These are phyloP conservation scores for Cherax destructor DNA, from an alignment of 1,140 invertebrate species.

Conservation along the genomic window DNA sequence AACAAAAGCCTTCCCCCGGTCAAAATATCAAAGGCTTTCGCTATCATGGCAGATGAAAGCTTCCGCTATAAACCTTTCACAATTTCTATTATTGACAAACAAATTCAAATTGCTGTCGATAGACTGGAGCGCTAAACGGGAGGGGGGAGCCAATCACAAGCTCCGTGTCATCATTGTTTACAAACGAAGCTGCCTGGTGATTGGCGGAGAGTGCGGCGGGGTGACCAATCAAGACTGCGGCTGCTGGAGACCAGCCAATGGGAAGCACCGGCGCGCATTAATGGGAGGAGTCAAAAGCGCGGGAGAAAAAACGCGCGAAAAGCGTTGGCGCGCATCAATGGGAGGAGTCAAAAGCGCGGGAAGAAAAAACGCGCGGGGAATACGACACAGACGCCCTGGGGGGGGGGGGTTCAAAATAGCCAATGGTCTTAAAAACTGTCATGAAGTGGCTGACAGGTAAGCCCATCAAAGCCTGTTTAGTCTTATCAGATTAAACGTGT, in stretches of 20 bases:
- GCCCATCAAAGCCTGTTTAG: slow-evolving; percentile 6
- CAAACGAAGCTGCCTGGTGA: neutral
- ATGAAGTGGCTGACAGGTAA: slow-evolving; percentile 1
- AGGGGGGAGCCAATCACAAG: neutral
- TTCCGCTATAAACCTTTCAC: neutral
- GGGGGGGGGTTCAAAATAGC: neutral
- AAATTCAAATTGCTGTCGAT: neutral
- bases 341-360: neutral
- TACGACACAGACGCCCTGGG: neutral
- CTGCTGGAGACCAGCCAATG: neutral
- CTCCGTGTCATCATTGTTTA: neutral
- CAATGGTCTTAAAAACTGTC: neutral
- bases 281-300: neutral
- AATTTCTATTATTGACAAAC: slow-evolving; percentile 18
- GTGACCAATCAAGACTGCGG: neutral
- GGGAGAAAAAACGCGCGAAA: neutral
- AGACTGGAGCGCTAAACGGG: neutral
- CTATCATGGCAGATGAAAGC: neutral
- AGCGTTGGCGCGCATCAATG: neutral
- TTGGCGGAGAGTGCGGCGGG: neutral
- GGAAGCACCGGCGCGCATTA: neutral
- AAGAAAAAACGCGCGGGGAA: neutral
- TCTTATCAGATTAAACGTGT: slow-evolving; percentile 18
- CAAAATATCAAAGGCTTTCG: neutral
- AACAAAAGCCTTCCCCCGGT: neutral